These are phyloP conservation scores for Artibeus lituratus DNA, from an alignment of 2,797 vertebrate genomes.

Conservation along the genomic window DNA sequence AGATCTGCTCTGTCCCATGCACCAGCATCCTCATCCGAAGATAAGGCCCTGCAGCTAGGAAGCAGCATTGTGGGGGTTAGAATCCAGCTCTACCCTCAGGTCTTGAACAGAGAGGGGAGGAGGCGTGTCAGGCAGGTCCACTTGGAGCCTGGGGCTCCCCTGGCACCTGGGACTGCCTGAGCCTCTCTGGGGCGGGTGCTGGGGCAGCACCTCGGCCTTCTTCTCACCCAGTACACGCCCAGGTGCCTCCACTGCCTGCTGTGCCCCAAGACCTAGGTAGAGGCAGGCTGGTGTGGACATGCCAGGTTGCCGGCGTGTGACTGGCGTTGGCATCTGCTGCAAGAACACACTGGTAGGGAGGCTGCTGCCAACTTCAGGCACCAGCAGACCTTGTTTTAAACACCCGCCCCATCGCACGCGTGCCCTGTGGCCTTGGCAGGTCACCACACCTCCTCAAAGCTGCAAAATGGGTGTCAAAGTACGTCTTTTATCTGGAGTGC, in stretches of 20 bases:
- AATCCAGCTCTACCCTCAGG: not conserved
- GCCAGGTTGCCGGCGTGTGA: not conserved
- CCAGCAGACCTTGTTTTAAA: not conserved
- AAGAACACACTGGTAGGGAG: not conserved
- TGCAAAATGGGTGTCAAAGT: not conserved
- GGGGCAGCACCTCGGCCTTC: not conserved
- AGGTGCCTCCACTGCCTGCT: not conserved
- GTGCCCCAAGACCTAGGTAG: not conserved
- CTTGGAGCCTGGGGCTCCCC: not conserved
- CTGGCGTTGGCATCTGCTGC: not conserved
- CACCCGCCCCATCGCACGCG: not conserved
- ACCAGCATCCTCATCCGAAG: not conserved
- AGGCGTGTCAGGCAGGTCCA: not conserved
- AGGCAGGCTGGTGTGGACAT: not conserved
- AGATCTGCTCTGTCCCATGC: not conserved
- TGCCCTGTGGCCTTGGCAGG: not conserved
- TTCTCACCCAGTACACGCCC: not conserved
- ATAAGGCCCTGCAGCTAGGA: not conserved
- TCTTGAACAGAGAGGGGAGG: not conserved
- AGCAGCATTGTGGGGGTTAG: not conserved
- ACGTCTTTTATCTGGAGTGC: not conserved
- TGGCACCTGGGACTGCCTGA: not conserved
- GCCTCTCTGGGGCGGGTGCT: not conserved
- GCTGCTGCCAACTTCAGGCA: not conserved
- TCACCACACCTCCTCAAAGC: not conserved